Percentiles rank a stretch among this genome's conserved stretches.
Conservation (phyloP, 2,797 vertebrate species). For the Amblyopsis hoosieri region DNA sequence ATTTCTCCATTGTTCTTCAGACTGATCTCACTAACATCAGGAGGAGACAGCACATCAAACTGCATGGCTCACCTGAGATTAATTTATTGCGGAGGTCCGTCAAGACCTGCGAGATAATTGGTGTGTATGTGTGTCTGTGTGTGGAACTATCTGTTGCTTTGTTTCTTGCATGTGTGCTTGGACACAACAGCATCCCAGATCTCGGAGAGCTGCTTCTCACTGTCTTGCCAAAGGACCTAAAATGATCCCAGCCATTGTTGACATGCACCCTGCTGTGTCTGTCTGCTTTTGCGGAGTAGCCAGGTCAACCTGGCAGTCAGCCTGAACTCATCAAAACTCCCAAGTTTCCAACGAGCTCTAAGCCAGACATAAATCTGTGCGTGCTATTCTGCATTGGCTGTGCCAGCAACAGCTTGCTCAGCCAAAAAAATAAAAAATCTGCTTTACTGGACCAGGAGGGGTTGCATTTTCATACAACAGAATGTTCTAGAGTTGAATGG, state of each 20-base stretch:
- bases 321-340: constrained; percentile 25
- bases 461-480: constrained; percentile 17
- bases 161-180: neutral
- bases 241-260: constrained; percentile 41
- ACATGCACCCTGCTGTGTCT: constrained; percentile 28
- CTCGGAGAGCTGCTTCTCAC: neutral
- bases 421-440: constrained; percentile 24
- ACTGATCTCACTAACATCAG: no score
- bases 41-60: no score
- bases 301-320: constrained; percentile 43
- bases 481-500: constrained; percentile 21
- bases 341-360: constrained; percentile 34
- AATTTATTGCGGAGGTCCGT: no score
- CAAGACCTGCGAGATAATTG: no score
- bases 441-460: constrained; percentile 26
- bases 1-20: no score
- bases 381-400: constrained; percentile 38
- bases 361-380: constrained; percentile 49
- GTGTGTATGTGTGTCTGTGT: no score
- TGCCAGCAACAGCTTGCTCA: constrained; percentile 41
- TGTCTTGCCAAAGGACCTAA: constrained; percentile 28
- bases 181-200: neutral
- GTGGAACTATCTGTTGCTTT: no score
- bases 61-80: no score
- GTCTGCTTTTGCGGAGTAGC: constrained; percentile 36